Base-by-base conservation (phyloP, 2,797 vertebrate genomes). In the Acanthopagrus latus region DNA sequence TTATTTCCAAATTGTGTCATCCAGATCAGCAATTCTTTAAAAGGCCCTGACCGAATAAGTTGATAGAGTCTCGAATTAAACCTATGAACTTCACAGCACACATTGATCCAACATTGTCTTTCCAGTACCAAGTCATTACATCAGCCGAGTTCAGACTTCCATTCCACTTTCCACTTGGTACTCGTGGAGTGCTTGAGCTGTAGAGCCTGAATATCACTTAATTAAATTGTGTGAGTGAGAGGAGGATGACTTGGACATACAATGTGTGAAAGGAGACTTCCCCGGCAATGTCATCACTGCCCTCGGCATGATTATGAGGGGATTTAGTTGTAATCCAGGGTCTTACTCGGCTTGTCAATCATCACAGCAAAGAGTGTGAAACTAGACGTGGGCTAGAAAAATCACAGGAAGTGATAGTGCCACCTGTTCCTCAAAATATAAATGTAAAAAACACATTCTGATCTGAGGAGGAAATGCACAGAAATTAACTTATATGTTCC, bases 241-340 rank as follows among this genome's bases (percentile, higher is more conserved):
- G 23, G 65, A 74, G 72, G 76, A 82, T 29, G 55, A 84, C 77
- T 80, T 77, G 64, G 85, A 81, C 63, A 71, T 74, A 70, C 51
- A 72, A 79, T 47, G 75, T 59, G 77, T 68, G 66, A 84, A 63
- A 69, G 48, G 50, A 73, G 57, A 83, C 62, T 84, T 87, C 66
- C 59, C 25, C 5, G 38, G 55, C 65, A 71, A 80, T 72, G 77
- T 68, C 78, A 84, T 67, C 70, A 44, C 80, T 48, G 72, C 25
- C 82, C 72, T 82, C 38, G 2, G 56, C 46, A 52, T 68, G 74
- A 86, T 90, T 85, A 90, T 72, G 63, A 82, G 67, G 67, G 85
- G 90, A 91, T 90, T 93, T 79, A 71, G 73, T 84, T 78, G 65
- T 92, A 92, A 93, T 93, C 89, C 86, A 18, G 65, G 74, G 81